Percentiles rank a stretch among this genome's conserved stretches.
Evolutionary conservation across 2,797 vertebrate species (phyloP).

Genomic region (Adelosebastes latens): DNA sequence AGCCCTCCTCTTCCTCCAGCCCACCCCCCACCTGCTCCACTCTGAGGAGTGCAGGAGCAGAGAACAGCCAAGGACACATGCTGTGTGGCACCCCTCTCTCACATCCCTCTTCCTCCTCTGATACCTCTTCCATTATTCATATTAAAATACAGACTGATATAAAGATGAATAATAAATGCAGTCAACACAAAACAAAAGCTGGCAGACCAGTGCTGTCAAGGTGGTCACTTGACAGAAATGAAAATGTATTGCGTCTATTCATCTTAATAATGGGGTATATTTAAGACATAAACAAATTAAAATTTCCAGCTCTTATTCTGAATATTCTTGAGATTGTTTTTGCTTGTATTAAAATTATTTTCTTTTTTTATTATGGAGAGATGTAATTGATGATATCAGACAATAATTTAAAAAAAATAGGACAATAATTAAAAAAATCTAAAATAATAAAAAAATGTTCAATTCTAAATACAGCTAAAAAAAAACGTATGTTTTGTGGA

Average conservation of each 20-base stretch:
- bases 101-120: constrained; percentile 82
- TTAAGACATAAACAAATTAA: constrained; percentile 26
- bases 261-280: constrained; percentile 37
- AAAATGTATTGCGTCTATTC: constrained; percentile 49
- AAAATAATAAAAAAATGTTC: background rate
- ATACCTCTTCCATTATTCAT: constrained; percentile 88
- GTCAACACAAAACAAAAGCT: constrained; percentile 86
- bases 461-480: constrained; percentile 1
- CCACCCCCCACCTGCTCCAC: constrained; percentile 61
- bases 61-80: constrained; percentile 81
- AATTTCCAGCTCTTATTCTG: background rate
- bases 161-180: constrained; percentile 88
- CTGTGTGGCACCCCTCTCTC: constrained; percentile 80
- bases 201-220: constrained; percentile 68
- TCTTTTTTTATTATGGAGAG: background rate
- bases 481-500: constrained; percentile 20
- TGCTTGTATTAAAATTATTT: background rate
- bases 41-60: constrained; percentile 66
- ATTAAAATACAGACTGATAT: constrained; percentile 86
- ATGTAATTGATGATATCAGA: background rate
- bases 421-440: background rate
- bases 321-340: constrained; percentile 2
- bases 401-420: background rate
- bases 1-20: constrained; percentile 37
- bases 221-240: constrained; percentile 72